Percentiles rank a stretch among this genome's conserved stretches.
Conservation (phyloP, 2,888 invertebrate species). For the Melanophora roralis region DNA sequence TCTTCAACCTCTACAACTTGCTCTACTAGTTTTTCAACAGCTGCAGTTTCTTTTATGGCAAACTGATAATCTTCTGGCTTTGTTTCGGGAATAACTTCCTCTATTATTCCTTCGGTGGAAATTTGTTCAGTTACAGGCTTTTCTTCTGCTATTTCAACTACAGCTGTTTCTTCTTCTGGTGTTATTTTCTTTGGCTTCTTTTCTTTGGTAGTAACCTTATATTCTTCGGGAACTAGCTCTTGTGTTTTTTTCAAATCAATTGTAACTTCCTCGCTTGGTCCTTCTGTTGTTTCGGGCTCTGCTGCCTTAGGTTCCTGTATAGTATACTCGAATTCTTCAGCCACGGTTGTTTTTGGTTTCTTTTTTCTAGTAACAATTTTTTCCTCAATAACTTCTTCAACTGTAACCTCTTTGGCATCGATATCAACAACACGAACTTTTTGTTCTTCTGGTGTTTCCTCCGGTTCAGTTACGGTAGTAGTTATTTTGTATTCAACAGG, state of each 20-base stretch:
- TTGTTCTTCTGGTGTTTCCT: constrained; percentile 72
- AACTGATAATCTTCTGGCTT: constrained; percentile 67
- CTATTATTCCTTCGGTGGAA: constrained; percentile 49
- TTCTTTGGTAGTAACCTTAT: constrained; percentile 65
- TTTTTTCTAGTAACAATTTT: constrained; percentile 74
- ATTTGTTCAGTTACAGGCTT: constrained; percentile 61
- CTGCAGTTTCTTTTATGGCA: constrained; percentile 69
- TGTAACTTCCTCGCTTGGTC: constrained; percentile 66
- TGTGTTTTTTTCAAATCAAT: constrained; percentile 64
- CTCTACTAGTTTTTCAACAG: constrained; percentile 66
- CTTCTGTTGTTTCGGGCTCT: constrained; percentile 63
- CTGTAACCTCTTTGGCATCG: constrained; percentile 71
- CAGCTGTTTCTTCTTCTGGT: constrained; percentile 67
- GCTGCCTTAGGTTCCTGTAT: constrained; percentile 68
- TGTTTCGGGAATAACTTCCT: constrained; percentile 57
- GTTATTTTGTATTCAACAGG: constrained; percentile 73
- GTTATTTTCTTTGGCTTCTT: constrained; percentile 72
- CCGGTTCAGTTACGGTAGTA: constrained; percentile 73
- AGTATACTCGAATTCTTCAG: constrained; percentile 71
- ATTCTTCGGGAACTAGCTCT: constrained; percentile 73
- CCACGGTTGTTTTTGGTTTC: constrained; percentile 71
- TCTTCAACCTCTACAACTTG: constrained; percentile 65
- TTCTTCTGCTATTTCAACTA: constrained; percentile 65
- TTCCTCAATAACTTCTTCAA: constrained; percentile 74
- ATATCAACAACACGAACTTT: constrained; percentile 73